Evolutionary conservation across 2,113 vertebrate genomes (phyloP).

Genomic region (Ictalurus furcatus): DNA sequence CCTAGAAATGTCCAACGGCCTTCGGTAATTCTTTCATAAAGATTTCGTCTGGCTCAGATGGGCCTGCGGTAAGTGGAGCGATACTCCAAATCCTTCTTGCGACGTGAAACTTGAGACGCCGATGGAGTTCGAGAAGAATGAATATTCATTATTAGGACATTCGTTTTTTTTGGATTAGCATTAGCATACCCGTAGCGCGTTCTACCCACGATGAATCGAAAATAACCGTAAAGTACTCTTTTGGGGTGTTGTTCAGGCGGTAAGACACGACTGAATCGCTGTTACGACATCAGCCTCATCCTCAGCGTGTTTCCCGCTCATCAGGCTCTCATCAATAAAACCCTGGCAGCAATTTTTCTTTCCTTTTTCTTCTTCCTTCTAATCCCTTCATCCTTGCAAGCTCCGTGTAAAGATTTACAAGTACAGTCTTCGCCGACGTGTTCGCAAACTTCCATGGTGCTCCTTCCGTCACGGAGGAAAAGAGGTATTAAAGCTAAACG

Average conservation of each 20-base stretch:
- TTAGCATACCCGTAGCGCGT: background rate
- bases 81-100: background rate
- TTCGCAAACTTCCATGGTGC: too few species aligned
- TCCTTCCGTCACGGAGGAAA: background rate
- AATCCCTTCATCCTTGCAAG: background rate
- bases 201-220: background rate
- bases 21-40: background rate
- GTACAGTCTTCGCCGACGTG: background rate
- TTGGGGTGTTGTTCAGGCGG: background rate
- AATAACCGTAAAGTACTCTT: background rate
- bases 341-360: background rate
- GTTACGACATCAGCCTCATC: background rate
- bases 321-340: background rate
- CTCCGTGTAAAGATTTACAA: background rate
- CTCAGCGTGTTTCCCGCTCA: background rate
- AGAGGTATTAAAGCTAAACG: background rate
- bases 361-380: background rate
- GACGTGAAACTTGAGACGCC: too few species aligned
- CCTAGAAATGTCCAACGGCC: background rate
- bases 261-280: background rate
- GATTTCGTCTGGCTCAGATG: background rate
- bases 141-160: background rate
- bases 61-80: background rate
- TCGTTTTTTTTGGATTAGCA: background rate
- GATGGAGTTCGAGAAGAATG: too few species aligned